Percentiles rank a stretch among this genome's conserved stretches.
phyloP scores from a whole-genome alignment of 2,113 vertebrate species.

The Serilophus lunatus region DNA sequence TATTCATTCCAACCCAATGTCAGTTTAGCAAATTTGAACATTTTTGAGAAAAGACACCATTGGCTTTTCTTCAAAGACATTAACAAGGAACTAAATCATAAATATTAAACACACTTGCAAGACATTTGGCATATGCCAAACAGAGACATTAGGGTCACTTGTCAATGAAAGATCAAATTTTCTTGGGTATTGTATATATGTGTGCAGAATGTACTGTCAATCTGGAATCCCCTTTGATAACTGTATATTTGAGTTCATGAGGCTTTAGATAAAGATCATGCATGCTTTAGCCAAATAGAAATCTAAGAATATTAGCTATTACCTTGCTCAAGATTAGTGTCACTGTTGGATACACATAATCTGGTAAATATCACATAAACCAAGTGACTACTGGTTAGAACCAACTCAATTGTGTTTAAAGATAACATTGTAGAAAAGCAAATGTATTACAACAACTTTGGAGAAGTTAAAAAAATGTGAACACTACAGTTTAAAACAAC shows the following conservation, averaged over 20 bases:
- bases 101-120: neutral
- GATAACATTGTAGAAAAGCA: neutral
- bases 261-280: neutral
- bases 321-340: neutral
- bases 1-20: neutral
- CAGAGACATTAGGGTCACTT: neutral
- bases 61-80: neutral
- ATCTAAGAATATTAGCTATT: constrained; percentile 2
- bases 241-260: neutral
- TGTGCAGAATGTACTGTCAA: neutral
- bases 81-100: neutral
- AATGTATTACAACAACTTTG: neutral
- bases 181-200: neutral
- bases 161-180: neutral
- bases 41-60: neutral
- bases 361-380: neutral
- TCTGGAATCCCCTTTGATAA: neutral
- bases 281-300: neutral
- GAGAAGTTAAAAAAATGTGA: neutral
- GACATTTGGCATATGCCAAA: neutral
- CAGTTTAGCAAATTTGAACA: neutral
- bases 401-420: neutral
- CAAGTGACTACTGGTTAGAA: neutral
- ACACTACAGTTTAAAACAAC: neutral
- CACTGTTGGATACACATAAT: too few species aligned